These are phyloP conservation scores for Lerista edwardsae DNA, from an alignment of 2,797 vertebrate species.

Conservation along the genomic window DNA sequence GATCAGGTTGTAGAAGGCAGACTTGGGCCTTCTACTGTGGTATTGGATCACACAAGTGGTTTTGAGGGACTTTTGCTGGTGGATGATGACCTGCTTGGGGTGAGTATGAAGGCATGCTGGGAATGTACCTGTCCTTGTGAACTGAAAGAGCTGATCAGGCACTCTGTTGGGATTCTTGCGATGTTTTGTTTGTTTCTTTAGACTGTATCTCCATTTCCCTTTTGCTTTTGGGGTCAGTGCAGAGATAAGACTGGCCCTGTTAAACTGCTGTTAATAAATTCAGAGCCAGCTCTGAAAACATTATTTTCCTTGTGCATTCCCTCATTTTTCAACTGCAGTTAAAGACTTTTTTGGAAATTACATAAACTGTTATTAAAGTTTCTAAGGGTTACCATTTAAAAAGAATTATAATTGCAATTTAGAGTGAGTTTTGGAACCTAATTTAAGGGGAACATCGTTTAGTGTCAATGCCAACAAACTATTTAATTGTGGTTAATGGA, in stretches of 20 bases:
- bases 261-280: not conserved
- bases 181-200: slow-evolving; percentile 13
- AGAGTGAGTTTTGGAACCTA: not conserved
- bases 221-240: not conserved
- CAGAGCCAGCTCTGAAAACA: not conserved
- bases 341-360: not conserved
- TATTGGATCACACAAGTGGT: slow-evolving; percentile 94
- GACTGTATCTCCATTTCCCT: not conserved
- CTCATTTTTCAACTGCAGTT: not conserved
- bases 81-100: slow-evolving; percentile 95
- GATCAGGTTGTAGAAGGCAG: slow-evolving; percentile 86
- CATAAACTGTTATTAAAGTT: not conserved
- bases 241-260: not conserved
- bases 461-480: not conserved
- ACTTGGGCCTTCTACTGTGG: slow-evolving; percentile 90
- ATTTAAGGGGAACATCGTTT: not conserved
- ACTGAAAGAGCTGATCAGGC: not conserved
- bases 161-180: not conserved
- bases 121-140: not conserved
- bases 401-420: not conserved
- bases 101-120: slow-evolving; percentile 72
- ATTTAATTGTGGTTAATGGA: not conserved
- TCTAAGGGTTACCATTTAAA: not conserved
- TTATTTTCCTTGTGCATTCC: not conserved
- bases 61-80: slow-evolving; percentile 97